Conservation (phyloP, 2,797 vertebrate species). For the Macropodus opercularis region DNA sequence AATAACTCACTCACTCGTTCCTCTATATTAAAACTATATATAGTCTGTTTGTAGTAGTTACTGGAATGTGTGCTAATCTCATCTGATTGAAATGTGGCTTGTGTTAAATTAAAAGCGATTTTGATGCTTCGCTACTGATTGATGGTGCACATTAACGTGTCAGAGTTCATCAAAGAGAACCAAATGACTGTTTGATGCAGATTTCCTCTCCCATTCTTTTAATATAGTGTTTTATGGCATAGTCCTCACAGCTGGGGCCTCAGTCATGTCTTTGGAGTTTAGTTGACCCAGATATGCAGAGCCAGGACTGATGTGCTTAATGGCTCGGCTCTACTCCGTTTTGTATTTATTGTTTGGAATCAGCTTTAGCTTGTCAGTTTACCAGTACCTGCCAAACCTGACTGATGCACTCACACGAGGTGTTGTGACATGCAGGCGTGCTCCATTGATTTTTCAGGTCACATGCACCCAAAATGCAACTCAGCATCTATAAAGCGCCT, state of each 20-base stretch:
- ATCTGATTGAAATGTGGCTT: not conserved
- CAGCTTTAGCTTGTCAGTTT: conserved; percentile 30
- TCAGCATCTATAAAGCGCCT: conserved; percentile 55
- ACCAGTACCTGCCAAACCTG: conserved; percentile 36
- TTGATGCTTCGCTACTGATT: not conserved
- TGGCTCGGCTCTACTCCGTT: not conserved
- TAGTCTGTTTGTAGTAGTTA: too few species aligned
- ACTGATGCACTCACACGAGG: conserved; percentile 18
- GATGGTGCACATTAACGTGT: not conserved
- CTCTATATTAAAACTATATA: too few species aligned
- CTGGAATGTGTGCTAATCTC: not conserved
- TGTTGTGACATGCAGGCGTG: conserved; percentile 2
- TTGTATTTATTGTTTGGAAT: conserved; percentile 6
- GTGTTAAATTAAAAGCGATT: not conserved
- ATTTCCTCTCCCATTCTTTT: not conserved
- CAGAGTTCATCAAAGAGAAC: not conserved
- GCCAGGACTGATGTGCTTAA: not conserved
- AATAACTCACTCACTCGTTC: too few species aligned
- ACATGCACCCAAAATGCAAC: conserved; percentile 20
- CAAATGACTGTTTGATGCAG: not conserved
- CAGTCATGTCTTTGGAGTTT: conserved; percentile 1
- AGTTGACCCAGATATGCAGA: not conserved
- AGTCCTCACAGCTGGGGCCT: not conserved
- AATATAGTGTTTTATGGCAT: not conserved
- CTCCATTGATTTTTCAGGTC: conserved; percentile 48